phyloP scores from a whole-genome alignment of 2,113 vertebrate species.

The Peucedramus taeniatus region DNA sequence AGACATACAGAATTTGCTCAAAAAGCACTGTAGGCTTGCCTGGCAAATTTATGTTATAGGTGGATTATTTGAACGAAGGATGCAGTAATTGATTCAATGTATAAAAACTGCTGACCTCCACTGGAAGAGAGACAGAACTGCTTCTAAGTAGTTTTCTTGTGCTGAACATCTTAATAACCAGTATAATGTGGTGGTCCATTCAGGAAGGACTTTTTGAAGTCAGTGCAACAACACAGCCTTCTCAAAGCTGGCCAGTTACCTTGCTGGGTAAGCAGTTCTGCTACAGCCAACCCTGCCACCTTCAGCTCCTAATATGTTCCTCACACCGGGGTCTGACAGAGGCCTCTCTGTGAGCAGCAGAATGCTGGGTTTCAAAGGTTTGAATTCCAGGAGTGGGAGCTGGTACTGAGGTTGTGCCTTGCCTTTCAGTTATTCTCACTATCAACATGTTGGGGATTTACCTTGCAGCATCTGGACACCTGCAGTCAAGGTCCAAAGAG shows the following conservation, averaged over 20 bases:
- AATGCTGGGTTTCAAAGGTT: rapidly evolving
- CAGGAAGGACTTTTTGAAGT: neutral
- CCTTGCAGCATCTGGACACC: neutral
- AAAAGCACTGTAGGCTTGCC: neutral
- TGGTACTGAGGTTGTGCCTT: too few relatives aligned
- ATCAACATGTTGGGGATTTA: rapidly evolving
- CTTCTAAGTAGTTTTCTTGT: neutral
- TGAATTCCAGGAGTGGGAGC: neutral
- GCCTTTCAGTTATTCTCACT: neutral
- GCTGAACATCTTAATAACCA: rapidly evolving
- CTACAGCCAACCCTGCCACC: neutral
- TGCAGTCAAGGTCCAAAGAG: neutral
- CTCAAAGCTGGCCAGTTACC: neutral
- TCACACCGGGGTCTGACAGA: rapidly evolving
- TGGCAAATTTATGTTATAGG: neutral
- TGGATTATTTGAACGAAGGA: neutral
- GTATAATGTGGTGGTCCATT: rapidly evolving
- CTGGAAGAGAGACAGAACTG: neutral
- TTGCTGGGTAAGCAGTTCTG: neutral
- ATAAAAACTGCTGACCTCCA: neutral
- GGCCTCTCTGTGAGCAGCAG: neutral
- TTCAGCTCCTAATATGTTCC: neutral
- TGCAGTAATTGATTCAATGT: neutral
- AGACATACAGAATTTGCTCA: neutral
- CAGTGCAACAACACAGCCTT: neutral